Percentiles rank a stretch among this genome's conserved stretches.
Conservation (phyloP, 2,888 invertebrate species). For the Chrysolina haemoptera region DNA sequence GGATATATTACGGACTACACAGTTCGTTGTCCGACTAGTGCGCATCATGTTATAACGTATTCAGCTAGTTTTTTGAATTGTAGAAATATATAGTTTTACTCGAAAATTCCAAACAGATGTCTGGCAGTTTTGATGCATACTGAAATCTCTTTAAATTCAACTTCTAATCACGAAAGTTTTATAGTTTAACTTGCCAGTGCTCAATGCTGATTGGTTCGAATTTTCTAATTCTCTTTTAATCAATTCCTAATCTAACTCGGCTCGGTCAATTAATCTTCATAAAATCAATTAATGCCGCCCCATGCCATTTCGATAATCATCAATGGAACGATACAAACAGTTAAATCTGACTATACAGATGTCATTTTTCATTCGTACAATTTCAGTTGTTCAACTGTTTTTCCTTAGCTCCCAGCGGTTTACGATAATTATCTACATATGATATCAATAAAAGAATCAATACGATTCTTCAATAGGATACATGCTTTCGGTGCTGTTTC, state of each 20-base stretch:
- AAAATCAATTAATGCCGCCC: constrained; percentile 34
- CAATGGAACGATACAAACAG: constrained; percentile 33
- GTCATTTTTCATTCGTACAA: constrained; percentile 43
- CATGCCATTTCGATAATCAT: constrained; percentile 35
- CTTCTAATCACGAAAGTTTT: no score
- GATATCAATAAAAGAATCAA: constrained; percentile 57
- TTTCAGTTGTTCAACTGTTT: constrained; percentile 31
- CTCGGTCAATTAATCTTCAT: constrained; percentile 15
- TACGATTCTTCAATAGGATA: constrained; percentile 39
- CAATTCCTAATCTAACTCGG: not conserved
- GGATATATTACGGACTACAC: no score
- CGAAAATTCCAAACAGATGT: no score
- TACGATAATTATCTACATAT: constrained; percentile 58
- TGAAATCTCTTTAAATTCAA: no score
- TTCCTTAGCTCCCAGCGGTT: constrained; percentile 50
- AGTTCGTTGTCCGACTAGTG: no score
- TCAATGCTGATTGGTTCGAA: no score
- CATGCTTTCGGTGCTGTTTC: constrained; percentile 43
- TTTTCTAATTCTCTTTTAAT: no score
- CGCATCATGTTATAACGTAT: no score
- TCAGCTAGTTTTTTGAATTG: no score
- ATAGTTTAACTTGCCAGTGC: no score
- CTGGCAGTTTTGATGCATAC: no score
- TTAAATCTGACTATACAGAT: constrained; percentile 33
- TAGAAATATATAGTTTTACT: no score